Base-by-base conservation (phyloP, 2,113 vertebrate species). In the Gallinago jamesoni region DNA sequence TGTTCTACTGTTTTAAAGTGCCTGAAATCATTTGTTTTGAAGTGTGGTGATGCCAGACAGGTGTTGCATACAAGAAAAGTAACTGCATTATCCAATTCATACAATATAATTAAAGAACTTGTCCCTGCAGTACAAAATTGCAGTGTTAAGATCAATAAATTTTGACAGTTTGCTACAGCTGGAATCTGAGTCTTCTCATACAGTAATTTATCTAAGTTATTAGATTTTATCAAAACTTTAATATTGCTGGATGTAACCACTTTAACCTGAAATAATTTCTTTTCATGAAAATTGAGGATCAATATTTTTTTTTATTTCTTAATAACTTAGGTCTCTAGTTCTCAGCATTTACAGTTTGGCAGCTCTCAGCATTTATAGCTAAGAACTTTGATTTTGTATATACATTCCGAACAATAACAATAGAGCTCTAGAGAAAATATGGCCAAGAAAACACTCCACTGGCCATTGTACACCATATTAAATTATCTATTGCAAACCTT, bases 181-280 rank as follows among this genome's bases (percentile, higher is more conserved):
- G 62, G 33, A 88, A 91, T 88, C 45, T 85, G 31, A 6, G 39
- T 96, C 67, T 87, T 96, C 93, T 89, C 70, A 69, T 28, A 69
- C 5, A 76, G 41, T 59, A 87, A 85, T 87, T 93, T 63, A 83
- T 62, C 67, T 57, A 78, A 75, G 28, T 79, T 87, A 87, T 59
- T 91, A 69, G 14, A 63, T 63, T 85, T 94, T 45, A 83, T n/a
- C 53, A 62, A 39, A 87, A 91, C 25, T 93, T 96, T 50, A 94
- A 79, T 63, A 27, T 30, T 95, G 33, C 45, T 95, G 60, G 53
- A 89, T 77, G 21, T 53, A 90, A 84, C 27, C 15, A 89, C 35
- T 89, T 89, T 43, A 81, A 81, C 23, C 57, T 73, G 72, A 70
- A 91, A 94, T 79, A 62, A 87, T 56, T 96, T 93, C 7, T 90